Evolutionary conservation across 2,113 vertebrate genomes (phyloP).

Genomic region (Ursus arctos): DNA sequence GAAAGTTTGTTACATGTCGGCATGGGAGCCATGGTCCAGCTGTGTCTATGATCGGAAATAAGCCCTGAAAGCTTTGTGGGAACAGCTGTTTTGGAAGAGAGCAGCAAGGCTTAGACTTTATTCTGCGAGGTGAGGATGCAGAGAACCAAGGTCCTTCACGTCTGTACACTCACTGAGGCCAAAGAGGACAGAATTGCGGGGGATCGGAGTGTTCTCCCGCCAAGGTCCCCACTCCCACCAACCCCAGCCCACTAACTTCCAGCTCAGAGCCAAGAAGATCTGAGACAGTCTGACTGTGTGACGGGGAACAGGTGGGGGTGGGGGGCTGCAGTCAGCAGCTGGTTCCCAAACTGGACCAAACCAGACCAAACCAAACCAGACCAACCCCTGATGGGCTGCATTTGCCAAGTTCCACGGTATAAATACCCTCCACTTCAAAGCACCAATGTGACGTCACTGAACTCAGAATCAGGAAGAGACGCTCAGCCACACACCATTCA

Average conservation of each 20-base stretch:
- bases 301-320: background rate
- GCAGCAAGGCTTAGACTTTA: background rate
- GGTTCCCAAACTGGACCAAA: background rate
- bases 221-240: background rate
- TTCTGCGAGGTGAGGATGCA: background rate
- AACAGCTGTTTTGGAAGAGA: conserved; percentile 43
- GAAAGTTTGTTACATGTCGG: conserved; percentile 72
- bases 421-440: background rate
- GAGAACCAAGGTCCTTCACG: background rate
- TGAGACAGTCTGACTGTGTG: fast-evolving
- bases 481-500: fast-evolving
- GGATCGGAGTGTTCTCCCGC: fast-evolving
- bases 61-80: conserved; percentile 26
- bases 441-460: fast-evolving
- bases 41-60: conserved; percentile 57
- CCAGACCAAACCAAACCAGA: background rate
- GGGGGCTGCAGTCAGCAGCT: background rate
- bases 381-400: background rate
- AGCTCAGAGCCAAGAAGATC: background rate
- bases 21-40: conserved; percentile 63
- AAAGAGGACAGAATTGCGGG: background rate
- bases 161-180: background rate
- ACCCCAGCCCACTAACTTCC: too few relatives aligned
- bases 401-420: background rate
- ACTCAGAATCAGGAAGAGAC: fast-evolving